Percentiles rank a stretch among this genome's conserved stretches.
Conservation (phyloP, 2,113 vertebrate genomes). For the Phrynosoma blainvillii region DNA sequence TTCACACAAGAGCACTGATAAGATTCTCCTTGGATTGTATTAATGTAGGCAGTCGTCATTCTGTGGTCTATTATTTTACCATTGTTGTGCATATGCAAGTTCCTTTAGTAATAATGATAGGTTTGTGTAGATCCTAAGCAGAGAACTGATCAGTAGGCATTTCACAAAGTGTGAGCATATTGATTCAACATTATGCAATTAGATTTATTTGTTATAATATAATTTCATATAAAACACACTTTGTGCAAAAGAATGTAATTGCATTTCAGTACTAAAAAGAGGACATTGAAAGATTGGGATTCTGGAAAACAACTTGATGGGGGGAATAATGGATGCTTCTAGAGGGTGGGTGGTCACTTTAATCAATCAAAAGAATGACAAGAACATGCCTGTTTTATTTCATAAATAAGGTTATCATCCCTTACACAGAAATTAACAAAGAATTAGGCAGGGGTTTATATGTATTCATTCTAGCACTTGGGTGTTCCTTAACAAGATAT, state of each 20-base stretch:
- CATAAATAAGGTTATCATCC: constrained; percentile 42
- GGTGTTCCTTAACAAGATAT: constrained; percentile 84
- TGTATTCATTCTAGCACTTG: constrained; percentile 24
- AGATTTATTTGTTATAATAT: constrained; percentile 31
- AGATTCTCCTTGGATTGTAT: background rate
- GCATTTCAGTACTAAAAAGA: constrained; percentile 18
- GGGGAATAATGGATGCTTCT: constrained; percentile 30
- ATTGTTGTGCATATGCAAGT: background rate
- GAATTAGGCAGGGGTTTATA: constrained; percentile 27
- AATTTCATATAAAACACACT: constrained; percentile 24
- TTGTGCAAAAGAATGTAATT: constrained; percentile 39
- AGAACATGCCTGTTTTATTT: constrained; percentile 28
- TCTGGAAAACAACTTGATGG: constrained; percentile 26
- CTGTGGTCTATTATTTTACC: background rate
- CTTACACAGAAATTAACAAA: constrained; percentile 30
- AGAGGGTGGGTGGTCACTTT: constrained; percentile 1
- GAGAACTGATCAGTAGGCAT: background rate
- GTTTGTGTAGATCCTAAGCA: background rate
- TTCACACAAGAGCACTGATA: background rate
- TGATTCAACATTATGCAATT: constrained; percentile 29
- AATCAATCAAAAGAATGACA: constrained; percentile 28
- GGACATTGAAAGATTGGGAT: constrained; percentile 36
- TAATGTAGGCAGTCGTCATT: background rate
- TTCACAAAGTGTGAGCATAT: background rate
- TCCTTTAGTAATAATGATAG: background rate